Evolutionary conservation across 2,888 invertebrate species (phyloP).

Genomic region (Drosophila paracracens): DNA sequence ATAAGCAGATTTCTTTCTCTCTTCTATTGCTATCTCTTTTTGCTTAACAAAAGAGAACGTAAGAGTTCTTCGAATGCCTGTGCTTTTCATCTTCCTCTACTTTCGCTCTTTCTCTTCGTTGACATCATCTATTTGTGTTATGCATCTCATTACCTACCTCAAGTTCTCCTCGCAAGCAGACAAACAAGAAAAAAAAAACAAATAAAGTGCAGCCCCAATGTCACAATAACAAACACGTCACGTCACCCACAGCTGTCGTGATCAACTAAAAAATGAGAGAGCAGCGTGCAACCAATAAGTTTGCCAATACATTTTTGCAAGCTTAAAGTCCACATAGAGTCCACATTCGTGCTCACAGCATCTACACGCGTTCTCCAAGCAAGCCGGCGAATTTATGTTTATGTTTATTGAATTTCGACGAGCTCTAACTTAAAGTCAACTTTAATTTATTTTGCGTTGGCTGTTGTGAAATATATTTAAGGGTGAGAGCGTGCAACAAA

Average conservation of each 20-base stretch:
- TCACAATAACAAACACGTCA: conserved; percentile 3
- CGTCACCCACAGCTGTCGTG: conserved; percentile 26
- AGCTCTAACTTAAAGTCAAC: conserved; percentile 60
- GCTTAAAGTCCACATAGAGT: conserved; percentile 44
- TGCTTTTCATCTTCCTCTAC: conserved; percentile 7
- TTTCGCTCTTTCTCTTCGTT: background rate
- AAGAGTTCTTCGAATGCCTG: background rate
- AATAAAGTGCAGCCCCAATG: background rate
- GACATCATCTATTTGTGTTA: background rate
- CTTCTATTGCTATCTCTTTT: background rate
- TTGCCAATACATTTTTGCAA: conserved; percentile 17
- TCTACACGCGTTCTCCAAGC: conserved; percentile 12
- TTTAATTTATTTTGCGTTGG: conserved; percentile 57
- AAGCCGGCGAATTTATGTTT: conserved; percentile 27
- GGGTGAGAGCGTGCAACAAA: conserved; percentile 44
- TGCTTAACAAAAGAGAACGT: background rate
- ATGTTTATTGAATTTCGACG: conserved; percentile 42
- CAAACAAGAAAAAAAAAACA: background rate
- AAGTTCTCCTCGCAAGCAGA: background rate
- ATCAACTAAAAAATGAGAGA: conserved; percentile 34
- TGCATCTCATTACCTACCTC: conserved; percentile 27
- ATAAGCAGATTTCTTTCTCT: conserved; percentile 1
- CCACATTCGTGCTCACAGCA: conserved; percentile 18
- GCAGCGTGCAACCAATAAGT: background rate
- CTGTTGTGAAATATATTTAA: conserved; percentile 58